Conservation (phyloP, 2,888 invertebrate species). For the Melipona beecheii region DNA sequence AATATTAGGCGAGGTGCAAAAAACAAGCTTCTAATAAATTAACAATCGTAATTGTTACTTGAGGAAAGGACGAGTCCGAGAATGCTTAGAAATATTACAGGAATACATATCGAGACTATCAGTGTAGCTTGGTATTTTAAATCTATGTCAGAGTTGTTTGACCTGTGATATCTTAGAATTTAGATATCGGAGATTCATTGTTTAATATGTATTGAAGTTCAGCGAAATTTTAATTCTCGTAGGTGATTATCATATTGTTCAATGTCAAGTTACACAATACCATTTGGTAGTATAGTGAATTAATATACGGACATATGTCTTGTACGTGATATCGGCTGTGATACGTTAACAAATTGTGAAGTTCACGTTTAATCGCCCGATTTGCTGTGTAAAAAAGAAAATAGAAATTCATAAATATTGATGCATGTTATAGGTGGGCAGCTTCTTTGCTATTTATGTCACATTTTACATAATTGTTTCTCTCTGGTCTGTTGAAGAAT, state of each 20-base stretch:
- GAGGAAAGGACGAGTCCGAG: slow-evolving; percentile 2
- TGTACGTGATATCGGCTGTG: slow-evolving; percentile 22
- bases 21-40: slow-evolving; percentile 19
- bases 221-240: slow-evolving; percentile 17
- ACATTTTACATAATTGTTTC: neutral
- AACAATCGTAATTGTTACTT: slow-evolving; percentile 16
- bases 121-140: slow-evolving; percentile 57
- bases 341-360: slow-evolving; percentile 37
- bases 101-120: slow-evolving; percentile 31
- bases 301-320: slow-evolving; percentile 49
- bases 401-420: slow-evolving; percentile 18
- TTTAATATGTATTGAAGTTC: slow-evolving; percentile 19
- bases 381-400: slow-evolving; percentile 4
- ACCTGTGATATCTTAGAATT: slow-evolving; percentile 56
- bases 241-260: slow-evolving; percentile 10
- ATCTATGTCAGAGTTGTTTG: slow-evolving; percentile 59
- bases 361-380: slow-evolving; percentile 1
- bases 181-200: slow-evolving; percentile 26
- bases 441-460: neutral
- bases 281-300: slow-evolving; percentile 16
- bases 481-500: neutral
- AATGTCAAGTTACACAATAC: slow-evolving; percentile 42
- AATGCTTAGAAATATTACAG: slow-evolving; percentile 12
- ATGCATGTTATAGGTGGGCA: neutral
- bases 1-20: slow-evolving; percentile 53